Conservation (phyloP, 2,797 vertebrate genomes). For the Bucorvus abyssinicus region DNA sequence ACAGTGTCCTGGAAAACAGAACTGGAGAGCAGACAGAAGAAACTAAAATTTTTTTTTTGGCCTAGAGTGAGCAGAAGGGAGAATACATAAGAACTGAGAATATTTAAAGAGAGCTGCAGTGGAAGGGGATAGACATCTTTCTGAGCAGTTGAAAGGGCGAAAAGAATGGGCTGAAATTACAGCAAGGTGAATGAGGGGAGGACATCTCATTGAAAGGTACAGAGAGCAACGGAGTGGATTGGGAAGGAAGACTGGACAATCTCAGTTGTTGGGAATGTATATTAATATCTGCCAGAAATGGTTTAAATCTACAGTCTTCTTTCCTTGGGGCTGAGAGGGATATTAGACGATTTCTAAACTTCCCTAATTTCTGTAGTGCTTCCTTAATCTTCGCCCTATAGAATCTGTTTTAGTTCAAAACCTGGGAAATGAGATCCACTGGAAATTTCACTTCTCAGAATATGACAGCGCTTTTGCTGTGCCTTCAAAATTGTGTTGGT, state of each 20-base stretch:
- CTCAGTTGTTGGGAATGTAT: not conserved
- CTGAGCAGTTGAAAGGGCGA: not conserved
- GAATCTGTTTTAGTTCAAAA: not conserved
- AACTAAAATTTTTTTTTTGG: not conserved
- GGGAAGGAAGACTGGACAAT: not conserved
- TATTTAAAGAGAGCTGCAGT: not conserved
- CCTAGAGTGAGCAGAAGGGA: not conserved
- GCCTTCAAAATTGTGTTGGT: not conserved
- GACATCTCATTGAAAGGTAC: not conserved
- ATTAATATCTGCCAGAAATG: not conserved
- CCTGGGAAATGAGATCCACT: not conserved
- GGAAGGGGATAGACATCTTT: not conserved
- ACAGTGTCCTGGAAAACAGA: not conserved
- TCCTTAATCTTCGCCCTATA: not conserved
- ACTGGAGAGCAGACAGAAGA: not conserved
- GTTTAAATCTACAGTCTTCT: not conserved
- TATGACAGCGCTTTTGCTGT: not conserved
- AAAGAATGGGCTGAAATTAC: not conserved
- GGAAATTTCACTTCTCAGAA: not conserved
- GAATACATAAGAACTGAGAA: not conserved
- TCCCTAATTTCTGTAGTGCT: not conserved
- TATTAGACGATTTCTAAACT: not conserved
- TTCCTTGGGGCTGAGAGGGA: not conserved
- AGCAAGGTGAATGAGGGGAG: not conserved
- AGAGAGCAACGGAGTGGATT: not conserved